Conservation (phyloP, 2,888 invertebrate genomes). For the Abscondita cerata region DNA sequence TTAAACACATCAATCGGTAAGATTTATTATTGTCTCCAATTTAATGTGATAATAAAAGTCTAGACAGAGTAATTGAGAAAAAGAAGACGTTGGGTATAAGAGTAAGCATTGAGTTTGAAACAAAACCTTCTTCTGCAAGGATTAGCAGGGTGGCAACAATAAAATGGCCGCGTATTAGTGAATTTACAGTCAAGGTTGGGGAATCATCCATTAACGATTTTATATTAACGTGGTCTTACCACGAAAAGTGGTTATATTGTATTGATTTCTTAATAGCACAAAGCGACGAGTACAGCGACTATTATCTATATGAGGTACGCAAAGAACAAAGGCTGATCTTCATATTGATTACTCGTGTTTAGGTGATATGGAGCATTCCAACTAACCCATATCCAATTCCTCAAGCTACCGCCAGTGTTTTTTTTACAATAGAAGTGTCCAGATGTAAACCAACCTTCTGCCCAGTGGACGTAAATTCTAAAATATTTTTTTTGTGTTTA, state of each 20-base stretch:
- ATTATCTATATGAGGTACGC: conserved; percentile 47
- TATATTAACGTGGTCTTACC: conserved; percentile 43
- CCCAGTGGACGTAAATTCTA: conserved; percentile 46
- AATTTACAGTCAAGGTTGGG: conserved; percentile 43
- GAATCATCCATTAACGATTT: conserved; percentile 39
- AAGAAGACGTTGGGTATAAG: too few species aligned
- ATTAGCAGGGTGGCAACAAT: too few species aligned
- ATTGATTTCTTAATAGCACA: conserved; percentile 40
- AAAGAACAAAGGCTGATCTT: too few species aligned
- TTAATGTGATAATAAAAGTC: too few species aligned
- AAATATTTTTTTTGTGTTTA: conserved; percentile 3
- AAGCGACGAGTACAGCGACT: conserved; percentile 46
- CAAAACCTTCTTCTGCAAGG: too few species aligned
- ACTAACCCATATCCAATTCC: conserved; percentile 58
- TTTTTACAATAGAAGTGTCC: conserved; percentile 55
- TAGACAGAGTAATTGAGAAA: too few species aligned
- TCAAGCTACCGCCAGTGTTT: conserved; percentile 59
- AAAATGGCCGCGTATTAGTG: conserved; percentile 33
- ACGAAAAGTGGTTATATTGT: conserved; percentile 46
- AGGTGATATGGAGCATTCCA: conserved; percentile 58
- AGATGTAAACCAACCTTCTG: conserved; percentile 47
- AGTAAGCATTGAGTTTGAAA: too few species aligned
- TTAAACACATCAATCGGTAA: conserved; percentile 16
- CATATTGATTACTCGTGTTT: too few species aligned
- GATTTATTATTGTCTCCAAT: too few species aligned